Evolutionary conservation across 2,888 invertebrate species (phyloP), one percentile per base, ranked within the genome.

Genomic region (Therioaphis trifolii): DNA sequence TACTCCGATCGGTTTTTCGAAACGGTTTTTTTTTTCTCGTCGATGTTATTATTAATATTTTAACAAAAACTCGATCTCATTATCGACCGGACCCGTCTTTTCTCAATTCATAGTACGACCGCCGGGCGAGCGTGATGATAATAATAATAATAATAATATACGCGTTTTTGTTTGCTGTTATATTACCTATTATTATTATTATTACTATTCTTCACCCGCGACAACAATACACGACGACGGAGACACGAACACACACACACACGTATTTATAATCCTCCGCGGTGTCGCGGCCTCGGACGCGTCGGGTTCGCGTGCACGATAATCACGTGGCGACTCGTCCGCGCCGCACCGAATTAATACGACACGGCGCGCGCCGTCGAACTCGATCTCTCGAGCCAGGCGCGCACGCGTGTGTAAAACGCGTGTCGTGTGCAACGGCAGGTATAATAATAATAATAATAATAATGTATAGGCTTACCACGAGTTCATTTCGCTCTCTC

Each of bases 211-310:
- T 58, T 55, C 11, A 4, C 40, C 1, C 18, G 21, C 21, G 71
- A 71, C 27, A 71, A 71, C 71, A 71, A 71, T 71, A 49, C 49
- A 18, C 52, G 52, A 52, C n/a, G 21, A n/a, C 24, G 24, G 11
- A 43, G 46, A 52, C 52, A 52, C n/a, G n/a, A n/a, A 52, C 18
- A 15, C 52, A 58, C 40, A 9, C n/a, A n/a, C n/a, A n/a, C n/a
- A n/a, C n/a, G n/a, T n/a, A n/a, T n/a, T n/a, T n/a, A n/a, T n/a
- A 40, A 21, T 29, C 40, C 14, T 71, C n/a, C n/a, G n/a, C n/a
- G n/a, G n/a, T n/a, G n/a, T n/a, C n/a, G n/a, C n/a, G n/a, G n/a
- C n/a, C n/a, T n/a, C n/a, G n/a, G n/a, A n/a, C n/a, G n/a, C n/a
- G n/a, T n/a, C n/a, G n/a, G n/a, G n/a, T n/a, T n/a, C n/a, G n/a